Conservation (phyloP, 1,140 invertebrate genomes). For the Rhyacophila brunnea region DNA sequence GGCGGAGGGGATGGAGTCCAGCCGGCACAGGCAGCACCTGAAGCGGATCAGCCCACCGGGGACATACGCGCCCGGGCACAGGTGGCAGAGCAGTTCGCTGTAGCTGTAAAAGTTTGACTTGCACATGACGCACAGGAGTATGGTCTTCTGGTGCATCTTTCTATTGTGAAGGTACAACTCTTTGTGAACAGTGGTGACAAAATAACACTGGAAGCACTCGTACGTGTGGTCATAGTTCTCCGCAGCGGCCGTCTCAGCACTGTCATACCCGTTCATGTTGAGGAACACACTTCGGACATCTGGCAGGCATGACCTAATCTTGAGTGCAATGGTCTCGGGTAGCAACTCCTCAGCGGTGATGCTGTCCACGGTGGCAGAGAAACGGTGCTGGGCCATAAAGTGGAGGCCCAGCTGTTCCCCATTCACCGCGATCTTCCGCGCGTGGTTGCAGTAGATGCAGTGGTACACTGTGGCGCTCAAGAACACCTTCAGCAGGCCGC, state of each 20-base stretch:
- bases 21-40: slow-evolving; percentile 73
- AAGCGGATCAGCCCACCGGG: slow-evolving; percentile 61
- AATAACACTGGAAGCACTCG: slow-evolving; percentile 82
- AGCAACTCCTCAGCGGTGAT: slow-evolving; percentile 70
- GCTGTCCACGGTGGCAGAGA: slow-evolving; percentile 68
- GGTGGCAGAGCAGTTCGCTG: slow-evolving; percentile 79
- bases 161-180: slow-evolving; percentile 81
- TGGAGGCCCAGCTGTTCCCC: slow-evolving; percentile 75
- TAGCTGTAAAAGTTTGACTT: slow-evolving; percentile 82
- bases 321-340: slow-evolving; percentile 67
- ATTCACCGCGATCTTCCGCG: slow-evolving; percentile 76
- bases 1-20: slow-evolving; percentile 73
- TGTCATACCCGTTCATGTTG: slow-evolving; percentile 70
- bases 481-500: slow-evolving; percentile 70
- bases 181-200: slow-evolving; percentile 71
- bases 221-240: slow-evolving; percentile 62
- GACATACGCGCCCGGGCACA: slow-evolving; percentile 75
- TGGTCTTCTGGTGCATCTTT: slow-evolving; percentile 79
- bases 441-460: slow-evolving; percentile 83
- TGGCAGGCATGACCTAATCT: slow-evolving; percentile 63
- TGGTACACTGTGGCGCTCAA: slow-evolving; percentile 63
- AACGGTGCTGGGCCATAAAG: slow-evolving; percentile 73
- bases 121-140: slow-evolving; percentile 80
- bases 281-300: slow-evolving; percentile 64
- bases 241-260: slow-evolving; percentile 48